Base-by-base conservation (phyloP, 1,140 invertebrate genomes). In the Sycobia sp. region DNA sequence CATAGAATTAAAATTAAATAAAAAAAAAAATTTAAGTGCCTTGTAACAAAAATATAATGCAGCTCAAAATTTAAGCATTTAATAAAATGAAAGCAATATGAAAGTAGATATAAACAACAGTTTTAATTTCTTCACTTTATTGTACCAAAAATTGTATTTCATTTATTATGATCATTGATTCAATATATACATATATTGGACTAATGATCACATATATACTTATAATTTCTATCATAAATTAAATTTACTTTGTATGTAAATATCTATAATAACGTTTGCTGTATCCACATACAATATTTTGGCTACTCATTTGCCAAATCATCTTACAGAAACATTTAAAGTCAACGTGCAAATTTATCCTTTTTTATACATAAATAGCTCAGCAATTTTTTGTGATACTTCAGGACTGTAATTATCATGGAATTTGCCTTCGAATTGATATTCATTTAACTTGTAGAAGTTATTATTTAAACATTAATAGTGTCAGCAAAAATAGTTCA, bases 71-170 rank as follows among this genome's bases (percentile, higher is more conserved):
- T n/a, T 10, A 25, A 25, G 16, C 39, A 39, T 1, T 25, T 36
- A 51, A 22, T 22, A 20, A 44, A 18, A 41, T 25, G 0, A 41
- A 29, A 9, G 16, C 18, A 23, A 38, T 53, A 53, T 39, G 2
- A 13, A 32, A n/a, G 18, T 20, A 9, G 22, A 43, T 61, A n/a
- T 34, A 25, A 60, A 51, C 50, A 54, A 46, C 38, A 62, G n/a
- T 34, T 8, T 20, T 56, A 55, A 38, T 62, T 63, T 67, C 25
- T 53, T 55, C 36, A 59, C 1, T 67, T 67, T 67, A 67, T 67
- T 67, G 62, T 67, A 67, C 62, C 56, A 67, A 67, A 67, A 67
- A 65, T 65, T 60, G 23, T 39, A 60, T 67, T 51, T 67, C 53
- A 63, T 64, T 60, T 22, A 57, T 46, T 59, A 53, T 62, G 39